Evolutionary conservation across 2,113 vertebrate species (phyloP), one percentile per base, ranked within the genome.

Genomic region (Antigone vipio): DNA sequence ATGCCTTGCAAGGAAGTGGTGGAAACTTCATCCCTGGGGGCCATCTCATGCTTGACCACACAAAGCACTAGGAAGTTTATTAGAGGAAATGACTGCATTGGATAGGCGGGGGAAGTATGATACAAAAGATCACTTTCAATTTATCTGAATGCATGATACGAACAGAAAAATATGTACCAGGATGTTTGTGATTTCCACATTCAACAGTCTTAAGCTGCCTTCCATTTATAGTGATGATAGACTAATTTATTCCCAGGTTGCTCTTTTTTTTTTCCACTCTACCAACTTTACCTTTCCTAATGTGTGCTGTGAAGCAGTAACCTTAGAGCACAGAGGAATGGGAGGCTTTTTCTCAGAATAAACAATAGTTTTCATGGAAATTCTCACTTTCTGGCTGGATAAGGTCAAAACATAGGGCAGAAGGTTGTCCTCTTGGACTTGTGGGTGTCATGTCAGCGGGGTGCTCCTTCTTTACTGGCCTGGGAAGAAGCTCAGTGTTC

Each of bases 11-110:
- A 81, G 91, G 96, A 96, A 93, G 62, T 76, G 83, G 56, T 87
- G 73, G 83, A 91, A 97, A 49, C 73, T 81, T 86, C 58, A 50
- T 94, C 63, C 91, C 95, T 47, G 72, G 91, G 91, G 94, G 89
- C 85, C 80, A 73, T 68, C 69, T 76, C 94, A 91, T 81, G 66
- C 45, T 92, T 89, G 92, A 96, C 95, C 91, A 94, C 96, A 94
- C 92, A 93, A 94, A 95, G 87, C 52, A 38, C 94, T 94, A 87
- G 88, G 91, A 94, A 94, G 59, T 94, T 88, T 93, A 72, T 84
- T 92, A 87, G 86, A 73, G 92, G 94, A 95, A 95, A 93, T 92
- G 47, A 95, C 90, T 95, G 47, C 77, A 95, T 42, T 91, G 95
- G 67, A 85, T 85, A 77, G 76, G 85, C 18, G 0, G 71, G 35